phyloP scores from a whole-genome alignment of 2,888 invertebrate genomes.

The Listrodromus nycthemerus region DNA sequence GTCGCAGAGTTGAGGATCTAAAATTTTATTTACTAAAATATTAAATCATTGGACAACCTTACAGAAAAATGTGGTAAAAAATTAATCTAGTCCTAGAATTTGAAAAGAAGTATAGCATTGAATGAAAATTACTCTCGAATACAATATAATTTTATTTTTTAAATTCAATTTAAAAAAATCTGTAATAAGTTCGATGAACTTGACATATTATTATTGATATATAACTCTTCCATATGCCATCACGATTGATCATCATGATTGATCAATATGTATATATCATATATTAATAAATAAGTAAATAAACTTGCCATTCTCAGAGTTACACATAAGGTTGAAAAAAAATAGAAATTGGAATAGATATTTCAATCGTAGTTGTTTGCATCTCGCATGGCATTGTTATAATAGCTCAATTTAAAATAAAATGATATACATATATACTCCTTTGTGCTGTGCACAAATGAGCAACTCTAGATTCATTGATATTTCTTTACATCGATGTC shows the following conservation, averaged over 20 bases:
- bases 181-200: not conserved
- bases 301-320: not conserved
- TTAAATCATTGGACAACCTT: not conserved
- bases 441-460: not conserved
- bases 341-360: too few relatives aligned
- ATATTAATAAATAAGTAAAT: too few relatives aligned
- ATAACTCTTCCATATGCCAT: too few relatives aligned
- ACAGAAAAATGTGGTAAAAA: not conserved
- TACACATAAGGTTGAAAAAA: not conserved
- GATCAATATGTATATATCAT: too few relatives aligned
- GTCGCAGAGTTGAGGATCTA: not conserved
- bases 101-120: too few relatives aligned
- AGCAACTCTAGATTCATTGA: not conserved
- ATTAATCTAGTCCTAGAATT: too few relatives aligned
- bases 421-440: not conserved
- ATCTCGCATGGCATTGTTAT: not conserved
- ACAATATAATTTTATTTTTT: too few relatives aligned
- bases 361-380: too few relatives aligned
- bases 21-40: not conserved
- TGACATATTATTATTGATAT: too few relatives aligned
- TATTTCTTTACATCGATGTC: not conserved
- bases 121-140: too few relatives aligned
- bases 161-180: not conserved
- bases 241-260: too few relatives aligned
- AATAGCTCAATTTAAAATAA: not conserved